These are phyloP conservation scores for Aphidius gifuensis DNA, from an alignment of 1,140 invertebrate genomes.

Conservation along the genomic window DNA sequence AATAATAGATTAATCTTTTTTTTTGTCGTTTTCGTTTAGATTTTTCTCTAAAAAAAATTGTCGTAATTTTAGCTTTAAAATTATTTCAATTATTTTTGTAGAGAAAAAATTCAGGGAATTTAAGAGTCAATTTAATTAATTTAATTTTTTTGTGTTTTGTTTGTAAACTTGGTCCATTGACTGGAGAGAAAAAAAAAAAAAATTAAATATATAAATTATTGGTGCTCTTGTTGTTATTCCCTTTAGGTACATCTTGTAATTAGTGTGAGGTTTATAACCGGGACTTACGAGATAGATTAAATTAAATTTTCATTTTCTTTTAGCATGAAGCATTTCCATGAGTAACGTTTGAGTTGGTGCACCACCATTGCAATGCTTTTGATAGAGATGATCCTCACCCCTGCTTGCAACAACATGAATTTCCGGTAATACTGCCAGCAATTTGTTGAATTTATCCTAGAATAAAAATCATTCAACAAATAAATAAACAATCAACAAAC, in stretches of 20 bases:
- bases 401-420: conserved; percentile 84
- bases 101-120: conserved; percentile 9
- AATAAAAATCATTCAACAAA: neutral
- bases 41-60: neutral
- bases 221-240: conserved; percentile 15
- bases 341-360: conserved; percentile 93
- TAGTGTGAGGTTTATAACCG: conserved; percentile 20
- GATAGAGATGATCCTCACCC: conserved; percentile 93
- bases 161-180: conserved; percentile 20
- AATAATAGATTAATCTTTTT: too few relatives aligned
- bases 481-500: conserved; percentile 3
- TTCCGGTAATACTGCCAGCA: conserved; percentile 86
- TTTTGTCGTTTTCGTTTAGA: too few relatives aligned
- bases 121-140: conserved; percentile 11
- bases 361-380: conserved; percentile 84
- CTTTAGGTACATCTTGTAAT: conserved; percentile 24
- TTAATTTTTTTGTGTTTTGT: neutral
- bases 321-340: conserved; percentile 98
- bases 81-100: neutral
- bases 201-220: neutral
- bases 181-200: neutral
- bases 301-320: conserved; percentile 74
- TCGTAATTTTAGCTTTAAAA: neutral
- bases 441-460: conserved; percentile 92
- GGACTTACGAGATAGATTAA: conserved; percentile 23